Evolutionary conservation across 2,113 vertebrate genomes (phyloP).

Genomic region (Mirza zaza): DNA sequence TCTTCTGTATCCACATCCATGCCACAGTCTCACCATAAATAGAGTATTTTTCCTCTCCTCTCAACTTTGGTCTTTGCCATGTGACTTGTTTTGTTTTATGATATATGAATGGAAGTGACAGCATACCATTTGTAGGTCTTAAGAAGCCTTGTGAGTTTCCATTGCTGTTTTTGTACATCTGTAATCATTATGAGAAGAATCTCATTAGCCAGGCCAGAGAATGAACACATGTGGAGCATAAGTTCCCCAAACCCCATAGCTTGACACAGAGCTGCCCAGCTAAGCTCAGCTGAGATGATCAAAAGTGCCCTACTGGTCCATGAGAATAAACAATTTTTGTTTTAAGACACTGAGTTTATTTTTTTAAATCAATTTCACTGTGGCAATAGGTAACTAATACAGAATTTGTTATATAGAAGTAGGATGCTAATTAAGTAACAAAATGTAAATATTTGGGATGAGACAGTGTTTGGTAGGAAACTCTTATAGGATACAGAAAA

Average conservation of each 20-base stretch:
- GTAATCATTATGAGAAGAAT: neutral
- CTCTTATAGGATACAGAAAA: neutral
- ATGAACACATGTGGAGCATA: neutral
- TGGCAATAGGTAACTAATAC: neutral
- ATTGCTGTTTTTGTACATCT: neutral
- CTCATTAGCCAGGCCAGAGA: neutral
- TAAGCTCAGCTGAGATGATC: neutral
- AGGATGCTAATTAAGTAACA: neutral
- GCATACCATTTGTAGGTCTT: neutral
- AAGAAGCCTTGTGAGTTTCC: neutral
- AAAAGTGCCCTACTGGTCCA: neutral
- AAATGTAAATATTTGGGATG: neutral
- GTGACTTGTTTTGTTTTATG: neutral
- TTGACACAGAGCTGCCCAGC: neutral
- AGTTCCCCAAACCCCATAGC: neutral
- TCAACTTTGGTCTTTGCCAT: neutral
- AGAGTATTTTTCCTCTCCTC: neutral
- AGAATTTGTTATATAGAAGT: neutral
- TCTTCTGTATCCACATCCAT: neutral
- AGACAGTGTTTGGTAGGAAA: neutral
- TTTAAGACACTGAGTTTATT: neutral
- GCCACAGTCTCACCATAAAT: neutral
- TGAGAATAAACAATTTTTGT: neutral
- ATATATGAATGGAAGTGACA: neutral
- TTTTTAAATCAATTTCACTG: neutral